Conservation (phyloP, 1,140 invertebrate species). For the Caenorhabditis briggsae region DNA sequence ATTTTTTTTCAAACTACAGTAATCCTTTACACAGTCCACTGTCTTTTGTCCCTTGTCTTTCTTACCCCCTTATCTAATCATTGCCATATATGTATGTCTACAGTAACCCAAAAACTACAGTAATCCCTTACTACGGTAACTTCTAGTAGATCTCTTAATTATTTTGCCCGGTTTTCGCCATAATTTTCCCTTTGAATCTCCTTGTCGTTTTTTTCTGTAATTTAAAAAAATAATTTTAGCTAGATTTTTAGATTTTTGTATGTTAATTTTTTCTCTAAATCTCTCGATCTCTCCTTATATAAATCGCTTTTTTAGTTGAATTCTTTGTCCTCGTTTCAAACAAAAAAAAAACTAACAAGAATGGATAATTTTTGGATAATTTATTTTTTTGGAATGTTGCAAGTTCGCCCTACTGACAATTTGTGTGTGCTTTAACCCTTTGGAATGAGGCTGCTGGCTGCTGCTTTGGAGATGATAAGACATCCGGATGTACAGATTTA, state of each 20-base stretch:
- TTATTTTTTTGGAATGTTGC: neutral
- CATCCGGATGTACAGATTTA: no score
- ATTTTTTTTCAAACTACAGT: neutral
- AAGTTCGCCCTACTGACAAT: slow-evolving; percentile 4
- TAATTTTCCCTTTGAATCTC: neutral
- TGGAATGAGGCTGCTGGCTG: no score
- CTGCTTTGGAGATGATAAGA: no score
- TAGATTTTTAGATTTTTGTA: neutral
- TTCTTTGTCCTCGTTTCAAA: neutral
- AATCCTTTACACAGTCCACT: slow-evolving; percentile 4
- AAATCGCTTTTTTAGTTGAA: neutral
- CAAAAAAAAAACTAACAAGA: neutral
- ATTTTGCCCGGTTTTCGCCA: neutral
- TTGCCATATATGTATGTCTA: neutral
- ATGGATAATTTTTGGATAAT: neutral
- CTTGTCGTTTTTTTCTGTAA: neutral
- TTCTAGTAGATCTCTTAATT: neutral
- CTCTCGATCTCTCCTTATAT: neutral
- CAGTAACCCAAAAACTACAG: neutral
- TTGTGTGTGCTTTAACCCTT: no score
- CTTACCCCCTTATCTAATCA: neutral
- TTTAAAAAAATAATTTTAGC: neutral
- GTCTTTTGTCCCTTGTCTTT: slow-evolving; percentile 21
- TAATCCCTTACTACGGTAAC: neutral
- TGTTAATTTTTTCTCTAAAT: no score